These are phyloP conservation scores for Gasteruption jaculator DNA, from an alignment of 2,888 invertebrate genomes.

Conservation along the genomic window DNA sequence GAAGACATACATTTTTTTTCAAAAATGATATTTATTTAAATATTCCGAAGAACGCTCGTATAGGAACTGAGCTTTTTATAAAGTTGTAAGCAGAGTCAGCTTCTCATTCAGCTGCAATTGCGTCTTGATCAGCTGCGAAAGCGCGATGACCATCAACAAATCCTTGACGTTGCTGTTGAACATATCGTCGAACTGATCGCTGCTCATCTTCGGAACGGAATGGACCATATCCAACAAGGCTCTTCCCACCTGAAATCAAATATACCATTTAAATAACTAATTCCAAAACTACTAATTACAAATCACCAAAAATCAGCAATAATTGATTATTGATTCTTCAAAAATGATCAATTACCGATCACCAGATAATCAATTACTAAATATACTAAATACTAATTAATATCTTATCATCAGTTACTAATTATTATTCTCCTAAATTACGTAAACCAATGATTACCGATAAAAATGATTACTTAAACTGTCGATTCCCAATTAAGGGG, in stretches of 20 bases:
- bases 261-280: background rate
- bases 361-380: too few relatives aligned
- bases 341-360: too few relatives aligned
- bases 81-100: constrained; percentile 76
- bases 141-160: constrained; percentile 93
- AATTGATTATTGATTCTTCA: constrained; percentile 2
- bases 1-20: too few relatives aligned
- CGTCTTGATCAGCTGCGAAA: constrained; percentile 93
- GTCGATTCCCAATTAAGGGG: too few relatives aligned
- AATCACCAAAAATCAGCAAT: background rate
- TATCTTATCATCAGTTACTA: too few relatives aligned
- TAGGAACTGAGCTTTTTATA: too few relatives aligned
- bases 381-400: too few relatives aligned
- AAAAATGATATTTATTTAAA: constrained; percentile 4
- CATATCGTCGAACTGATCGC: constrained; percentile 89
- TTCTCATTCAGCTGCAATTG: constrained; percentile 96
- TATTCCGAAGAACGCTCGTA: too few relatives aligned
- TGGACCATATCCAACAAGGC: constrained; percentile 86
- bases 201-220: constrained; percentile 85
- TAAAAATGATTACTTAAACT: too few relatives aligned
- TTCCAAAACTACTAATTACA: background rate
- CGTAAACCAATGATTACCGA: too few relatives aligned
- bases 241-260: constrained; percentile 63
- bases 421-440: too few relatives aligned
- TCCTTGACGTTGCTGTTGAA: constrained; percentile 96